Conservation (phyloP, 2,888 invertebrate genomes). For the Drosophila niveifrons region DNA sequence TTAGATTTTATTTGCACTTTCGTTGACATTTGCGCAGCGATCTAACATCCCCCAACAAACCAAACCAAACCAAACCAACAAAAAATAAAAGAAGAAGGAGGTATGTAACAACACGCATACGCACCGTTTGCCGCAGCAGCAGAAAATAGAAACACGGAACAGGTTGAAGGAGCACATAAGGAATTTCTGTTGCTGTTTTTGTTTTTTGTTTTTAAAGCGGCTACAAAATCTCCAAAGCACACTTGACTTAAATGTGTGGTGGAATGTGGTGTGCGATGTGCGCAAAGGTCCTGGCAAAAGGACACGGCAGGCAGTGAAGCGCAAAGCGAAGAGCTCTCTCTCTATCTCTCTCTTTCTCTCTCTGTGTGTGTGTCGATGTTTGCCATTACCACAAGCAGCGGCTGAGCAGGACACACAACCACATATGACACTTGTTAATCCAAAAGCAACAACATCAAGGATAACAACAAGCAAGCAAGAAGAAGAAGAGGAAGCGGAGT, state of each 20-base stretch:
- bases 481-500: background rate
- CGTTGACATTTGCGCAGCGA: constrained; percentile 74
- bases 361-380: constrained; percentile 22
- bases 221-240: constrained; percentile 81
- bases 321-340: constrained; percentile 42
- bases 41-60: constrained; percentile 30
- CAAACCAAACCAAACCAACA: constrained; percentile 12
- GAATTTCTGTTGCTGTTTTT: constrained; percentile 1
- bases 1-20: constrained; percentile 83
- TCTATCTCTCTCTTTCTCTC: background rate
- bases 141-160: background rate
- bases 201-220: constrained; percentile 65
- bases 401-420: constrained; percentile 42
- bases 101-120: constrained; percentile 42
- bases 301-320: constrained; percentile 51
- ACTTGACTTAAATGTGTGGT: constrained; percentile 78
- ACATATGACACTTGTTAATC: constrained; percentile 80
- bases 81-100: constrained; percentile 29
- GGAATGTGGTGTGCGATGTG: constrained; percentile 44
- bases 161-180: constrained; percentile 13
- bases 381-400: constrained; percentile 53
- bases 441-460: constrained; percentile 50
- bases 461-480: constrained; percentile 16
- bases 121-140: constrained; percentile 18
- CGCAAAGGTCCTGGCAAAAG: background rate